Conservation (phyloP, 2,888 invertebrate genomes). For the Steinernema carpocapsae region DNA sequence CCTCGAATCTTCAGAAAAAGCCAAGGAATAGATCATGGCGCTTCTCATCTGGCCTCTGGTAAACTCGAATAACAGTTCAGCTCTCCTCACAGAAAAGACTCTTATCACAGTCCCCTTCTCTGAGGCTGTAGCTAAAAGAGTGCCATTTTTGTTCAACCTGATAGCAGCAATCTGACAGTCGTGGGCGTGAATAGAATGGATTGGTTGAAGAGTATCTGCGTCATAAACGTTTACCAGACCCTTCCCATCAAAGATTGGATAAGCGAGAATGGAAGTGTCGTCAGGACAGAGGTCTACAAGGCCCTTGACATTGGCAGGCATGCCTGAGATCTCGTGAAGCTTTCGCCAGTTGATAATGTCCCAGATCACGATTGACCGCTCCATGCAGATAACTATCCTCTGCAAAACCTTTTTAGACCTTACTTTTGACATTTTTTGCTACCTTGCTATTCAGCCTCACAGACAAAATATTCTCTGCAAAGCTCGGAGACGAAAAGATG, state of each 20-base stretch:
- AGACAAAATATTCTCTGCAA: constrained; percentile 90
- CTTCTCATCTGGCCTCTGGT: constrained; percentile 84
- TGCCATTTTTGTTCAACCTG: constrained; percentile 86
- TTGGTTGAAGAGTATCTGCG: constrained; percentile 88
- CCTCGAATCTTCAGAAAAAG: constrained; percentile 88
- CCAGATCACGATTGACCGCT: constrained; percentile 96
- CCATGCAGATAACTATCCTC: constrained; percentile 93
- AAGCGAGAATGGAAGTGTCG: neutral
- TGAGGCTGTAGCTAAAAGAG: constrained; percentile 73
- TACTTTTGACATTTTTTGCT: constrained; percentile 69
- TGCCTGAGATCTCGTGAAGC: constrained; percentile 94
- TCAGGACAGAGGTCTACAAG: constrained; percentile 61
- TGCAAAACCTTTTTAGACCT: constrained; percentile 69
- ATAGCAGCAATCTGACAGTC: constrained; percentile 93
- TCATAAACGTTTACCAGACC: constrained; percentile 77
- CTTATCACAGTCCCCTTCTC: constrained; percentile 87
- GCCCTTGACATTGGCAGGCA: constrained; percentile 90
- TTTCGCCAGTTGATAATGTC: constrained; percentile 80
- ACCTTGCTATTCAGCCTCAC: constrained; percentile 92
- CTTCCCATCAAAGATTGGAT: neutral
- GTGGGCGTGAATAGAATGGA: constrained; percentile 95
- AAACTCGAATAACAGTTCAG: constrained; percentile 89
- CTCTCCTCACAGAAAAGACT: constrained; percentile 85
- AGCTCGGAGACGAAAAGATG: constrained; percentile 66
- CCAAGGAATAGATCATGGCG: constrained; percentile 89